These are phyloP conservation scores for Trachelipus rathkii DNA, from an alignment of 1,140 invertebrate genomes.

Conservation along the genomic window DNA sequence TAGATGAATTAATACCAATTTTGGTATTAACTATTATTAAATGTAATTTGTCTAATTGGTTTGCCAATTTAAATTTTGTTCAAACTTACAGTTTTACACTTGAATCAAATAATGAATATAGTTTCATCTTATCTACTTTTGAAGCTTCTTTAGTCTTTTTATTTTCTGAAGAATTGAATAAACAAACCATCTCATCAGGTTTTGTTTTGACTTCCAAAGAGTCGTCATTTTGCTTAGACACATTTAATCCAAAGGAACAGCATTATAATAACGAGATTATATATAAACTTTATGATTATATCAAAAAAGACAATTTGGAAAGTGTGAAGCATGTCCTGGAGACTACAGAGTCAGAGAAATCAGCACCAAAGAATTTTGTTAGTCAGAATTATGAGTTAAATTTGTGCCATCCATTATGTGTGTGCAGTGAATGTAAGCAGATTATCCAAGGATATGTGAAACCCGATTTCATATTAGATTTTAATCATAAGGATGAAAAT, in stretches of 20 bases:
- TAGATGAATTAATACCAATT: background rate
- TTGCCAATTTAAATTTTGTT: background rate
- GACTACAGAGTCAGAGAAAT: background rate
- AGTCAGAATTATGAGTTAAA: background rate
- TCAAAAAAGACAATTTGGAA: background rate
- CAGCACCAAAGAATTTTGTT: background rate
- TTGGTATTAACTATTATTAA: background rate
- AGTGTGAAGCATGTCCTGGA: background rate
- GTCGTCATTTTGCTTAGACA: background rate
- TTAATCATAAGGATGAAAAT: background rate
- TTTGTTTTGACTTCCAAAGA: background rate
- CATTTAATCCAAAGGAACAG: background rate
- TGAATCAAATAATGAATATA: background rate
- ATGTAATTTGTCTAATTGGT: constrained; percentile 8
- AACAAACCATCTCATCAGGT: background rate
- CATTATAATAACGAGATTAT: background rate
- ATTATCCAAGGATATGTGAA: background rate
- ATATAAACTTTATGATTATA: background rate
- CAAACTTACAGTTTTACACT: background rate
- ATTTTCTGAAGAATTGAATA: background rate
- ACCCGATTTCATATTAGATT: background rate
- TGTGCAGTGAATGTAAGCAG: background rate
- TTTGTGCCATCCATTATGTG: background rate
- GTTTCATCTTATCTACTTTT: background rate
- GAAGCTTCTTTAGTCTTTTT: background rate